phyloP scores from a whole-genome alignment of 2,797 vertebrate genomes.

The Acanthiza pusilla region DNA sequence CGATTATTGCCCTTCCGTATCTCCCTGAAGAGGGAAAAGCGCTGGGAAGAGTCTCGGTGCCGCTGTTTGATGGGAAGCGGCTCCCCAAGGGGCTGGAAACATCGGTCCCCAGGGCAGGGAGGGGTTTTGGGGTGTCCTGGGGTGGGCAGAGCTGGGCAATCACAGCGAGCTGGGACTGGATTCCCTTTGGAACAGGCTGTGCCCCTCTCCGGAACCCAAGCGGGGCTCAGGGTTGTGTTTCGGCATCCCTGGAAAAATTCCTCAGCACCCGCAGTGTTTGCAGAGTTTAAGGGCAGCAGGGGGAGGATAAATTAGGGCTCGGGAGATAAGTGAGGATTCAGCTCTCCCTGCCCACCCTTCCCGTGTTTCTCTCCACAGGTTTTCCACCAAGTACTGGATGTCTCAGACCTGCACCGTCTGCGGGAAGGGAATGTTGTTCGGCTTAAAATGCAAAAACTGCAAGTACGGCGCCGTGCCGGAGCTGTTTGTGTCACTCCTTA shows the following conservation, averaged over 20 bases:
- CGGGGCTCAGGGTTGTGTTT: background rate
- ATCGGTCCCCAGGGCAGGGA: background rate
- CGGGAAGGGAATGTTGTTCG: constrained; percentile 98
- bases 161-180: fast-evolving
- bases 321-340: fast-evolving
- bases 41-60: background rate
- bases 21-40: background rate
- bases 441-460: constrained; percentile 99
- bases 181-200: background rate
- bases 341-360: background rate
- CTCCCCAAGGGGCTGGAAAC: background rate
- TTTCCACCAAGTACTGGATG: constrained; percentile 99
- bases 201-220: too few species aligned
- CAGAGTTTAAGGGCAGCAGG: background rate
- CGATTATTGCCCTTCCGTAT: background rate
- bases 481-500: fast-evolving
- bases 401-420: constrained; percentile 98
- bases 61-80: fast-evolving
- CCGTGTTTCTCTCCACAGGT: constrained; percentile 74
- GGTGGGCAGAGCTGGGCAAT: background rate
- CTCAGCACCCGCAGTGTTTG: fast-evolving
- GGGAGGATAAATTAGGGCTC: fast-evolving
- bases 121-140: background rate
- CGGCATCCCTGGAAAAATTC: background rate
- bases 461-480: constrained; percentile 81